phyloP scores from a whole-genome alignment of 2,113 vertebrate species.

The Edolisoma coerulescens region DNA sequence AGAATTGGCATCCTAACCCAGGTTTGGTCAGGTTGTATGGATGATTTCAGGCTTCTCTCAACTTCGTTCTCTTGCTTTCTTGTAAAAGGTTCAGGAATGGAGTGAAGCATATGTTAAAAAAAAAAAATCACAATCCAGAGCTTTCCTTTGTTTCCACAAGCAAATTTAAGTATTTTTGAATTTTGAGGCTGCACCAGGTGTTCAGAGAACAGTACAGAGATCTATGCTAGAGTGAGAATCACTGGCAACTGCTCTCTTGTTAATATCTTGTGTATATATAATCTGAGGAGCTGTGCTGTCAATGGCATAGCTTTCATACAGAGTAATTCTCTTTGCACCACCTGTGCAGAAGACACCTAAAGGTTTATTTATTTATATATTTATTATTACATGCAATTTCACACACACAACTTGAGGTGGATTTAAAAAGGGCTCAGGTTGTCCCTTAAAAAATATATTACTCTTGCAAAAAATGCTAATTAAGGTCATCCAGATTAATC shows the following conservation, averaged over 20 bases:
- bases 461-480: not conserved
- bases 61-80: not conserved
- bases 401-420: accelerated
- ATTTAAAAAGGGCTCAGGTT: not conserved
- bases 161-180: not conserved
- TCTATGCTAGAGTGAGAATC: not conserved
- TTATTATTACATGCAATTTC: not conserved
- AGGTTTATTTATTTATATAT: not conserved
- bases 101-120: not conserved
- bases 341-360: not conserved
- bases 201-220: not conserved
- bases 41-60: not conserved
- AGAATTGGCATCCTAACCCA: not conserved
- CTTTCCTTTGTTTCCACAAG: not conserved
- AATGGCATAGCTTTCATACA: not conserved
- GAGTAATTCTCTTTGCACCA: not conserved
- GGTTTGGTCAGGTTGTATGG: not conserved
- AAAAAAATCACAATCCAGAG: not conserved
- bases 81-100: not conserved
- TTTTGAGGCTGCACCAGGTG: not conserved
- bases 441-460: not conserved
- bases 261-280: not conserved
- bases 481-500: not conserved
- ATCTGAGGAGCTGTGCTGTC: not conserved
- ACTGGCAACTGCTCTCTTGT: not conserved